Conservation (phyloP, 2,888 invertebrate genomes). For the Monoplex corrugatus region DNA sequence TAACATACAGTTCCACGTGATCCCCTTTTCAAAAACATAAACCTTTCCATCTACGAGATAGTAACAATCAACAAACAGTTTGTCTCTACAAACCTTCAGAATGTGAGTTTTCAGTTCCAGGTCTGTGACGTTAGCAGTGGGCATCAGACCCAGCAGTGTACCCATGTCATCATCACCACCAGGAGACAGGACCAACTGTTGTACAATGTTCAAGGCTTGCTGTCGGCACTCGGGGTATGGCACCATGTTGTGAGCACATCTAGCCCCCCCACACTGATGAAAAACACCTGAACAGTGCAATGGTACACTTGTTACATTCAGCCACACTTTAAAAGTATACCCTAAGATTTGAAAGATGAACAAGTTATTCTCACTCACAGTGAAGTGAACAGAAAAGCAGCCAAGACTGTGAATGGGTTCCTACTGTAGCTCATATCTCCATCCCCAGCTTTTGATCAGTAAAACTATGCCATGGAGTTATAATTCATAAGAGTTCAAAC, state of each 20-base stretch:
- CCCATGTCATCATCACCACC: constrained; percentile 99
- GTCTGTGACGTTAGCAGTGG: constrained; percentile 91
- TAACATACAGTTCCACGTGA: too few species aligned
- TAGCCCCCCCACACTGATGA: constrained; percentile 95
- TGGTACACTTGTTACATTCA: neutral
- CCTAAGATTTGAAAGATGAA: neutral
- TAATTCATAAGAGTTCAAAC: too few species aligned
- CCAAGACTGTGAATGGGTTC: too few species aligned
- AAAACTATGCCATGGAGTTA: too few species aligned
- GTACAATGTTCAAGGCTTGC: constrained; percentile 87
- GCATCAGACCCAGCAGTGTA: constrained; percentile 93
- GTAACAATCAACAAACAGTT: too few species aligned
- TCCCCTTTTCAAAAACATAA: too few species aligned
- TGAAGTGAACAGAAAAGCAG: neutral
- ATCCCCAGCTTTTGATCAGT: too few species aligned
- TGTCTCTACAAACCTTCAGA: constrained; percentile 84
- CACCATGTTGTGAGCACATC: constrained; percentile 92
- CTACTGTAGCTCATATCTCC: too few species aligned
- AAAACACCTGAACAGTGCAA: constrained; percentile 86
- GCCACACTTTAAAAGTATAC: neutral
- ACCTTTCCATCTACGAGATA: too few species aligned
- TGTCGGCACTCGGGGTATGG: constrained; percentile 86
- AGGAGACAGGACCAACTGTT: constrained; percentile 85
- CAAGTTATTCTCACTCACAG: neutral
- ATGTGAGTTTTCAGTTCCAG: constrained; percentile 94